Conservation (phyloP, 30 jellyfish, hydroid and myxozoan species). For the Mastigias papua region DNA sequence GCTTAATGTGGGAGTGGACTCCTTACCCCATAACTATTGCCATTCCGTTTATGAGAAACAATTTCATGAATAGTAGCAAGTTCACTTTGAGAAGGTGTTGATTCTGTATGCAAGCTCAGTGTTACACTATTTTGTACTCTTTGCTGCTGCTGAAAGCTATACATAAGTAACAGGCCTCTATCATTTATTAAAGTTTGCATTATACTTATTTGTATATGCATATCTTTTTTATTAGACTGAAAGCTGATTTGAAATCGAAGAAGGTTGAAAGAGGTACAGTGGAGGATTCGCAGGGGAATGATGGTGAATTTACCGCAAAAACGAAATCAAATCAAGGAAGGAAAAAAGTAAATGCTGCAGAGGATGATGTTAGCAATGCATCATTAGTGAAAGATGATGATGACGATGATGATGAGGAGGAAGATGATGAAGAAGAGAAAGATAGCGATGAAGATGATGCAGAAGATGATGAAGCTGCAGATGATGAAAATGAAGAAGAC, state of each 20-base stretch:
- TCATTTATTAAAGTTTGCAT: not conserved
- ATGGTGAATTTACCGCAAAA: conserved; percentile 16
- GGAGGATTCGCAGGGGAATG: conserved; percentile 47
- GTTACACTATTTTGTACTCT: too few relatives aligned
- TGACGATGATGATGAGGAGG: conserved; percentile 88
- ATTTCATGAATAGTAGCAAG: too few relatives aligned
- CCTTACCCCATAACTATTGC: too few relatives aligned
- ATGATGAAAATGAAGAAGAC: conserved; percentile 67
- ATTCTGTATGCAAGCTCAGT: too few relatives aligned
- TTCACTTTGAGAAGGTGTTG: too few relatives aligned
- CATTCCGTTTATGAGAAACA: too few relatives aligned
- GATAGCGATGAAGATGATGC: conserved; percentile 73
- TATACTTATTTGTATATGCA: not conserved
- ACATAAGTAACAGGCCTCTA: not conserved
- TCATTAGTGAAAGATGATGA: conserved; percentile 69
- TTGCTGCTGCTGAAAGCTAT: too few relatives aligned
- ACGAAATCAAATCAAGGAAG: conserved; percentile 30
- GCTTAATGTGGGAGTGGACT: too few relatives aligned
- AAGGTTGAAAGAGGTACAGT: conserved; percentile 56
- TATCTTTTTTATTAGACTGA: conserved; percentile 52
- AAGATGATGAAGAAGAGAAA: conserved; percentile 86
- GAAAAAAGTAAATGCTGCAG: conserved; percentile 52
- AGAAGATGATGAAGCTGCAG: conserved; percentile 81
- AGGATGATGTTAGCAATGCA: conserved; percentile 57
- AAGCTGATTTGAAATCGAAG: conserved; percentile 81